Evolutionary conservation across 1,140 invertebrate species (phyloP).

Genomic region (Centruroides vittatus): DNA sequence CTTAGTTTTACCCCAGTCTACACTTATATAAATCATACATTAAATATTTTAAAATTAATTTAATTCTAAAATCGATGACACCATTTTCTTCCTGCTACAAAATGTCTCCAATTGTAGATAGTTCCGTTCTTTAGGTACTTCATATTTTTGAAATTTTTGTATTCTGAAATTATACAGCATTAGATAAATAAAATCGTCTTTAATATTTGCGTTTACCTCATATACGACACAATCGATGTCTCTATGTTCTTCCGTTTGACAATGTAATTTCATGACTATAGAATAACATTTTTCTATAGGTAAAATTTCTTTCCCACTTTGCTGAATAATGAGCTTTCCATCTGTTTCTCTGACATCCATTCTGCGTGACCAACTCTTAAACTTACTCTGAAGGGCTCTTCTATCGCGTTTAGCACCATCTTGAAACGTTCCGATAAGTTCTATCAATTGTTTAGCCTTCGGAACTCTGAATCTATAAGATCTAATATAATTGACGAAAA

Average conservation of each 20-base stretch:
- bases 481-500: slow-evolving; percentile 8
- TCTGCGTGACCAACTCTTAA: slow-evolving; percentile 11
- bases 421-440: slow-evolving; percentile 10
- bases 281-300: slow-evolving; percentile 4
- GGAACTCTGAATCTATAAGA: slow-evolving; percentile 3
- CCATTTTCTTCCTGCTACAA: no score
- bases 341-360: slow-evolving; percentile 1
- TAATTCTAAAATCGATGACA: no score
- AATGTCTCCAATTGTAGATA: no score
- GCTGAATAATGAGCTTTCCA: neutral
- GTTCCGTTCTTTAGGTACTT: no score
- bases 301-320: slow-evolving; percentile 5
- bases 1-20: no score
- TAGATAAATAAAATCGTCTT: no score
- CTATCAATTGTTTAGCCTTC: neutral
- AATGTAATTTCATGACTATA: slow-evolving; percentile 7
- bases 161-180: no score
- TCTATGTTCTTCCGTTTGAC: neutral
- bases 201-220: slow-evolving; percentile 1
- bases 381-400: slow-evolving; percentile 11
- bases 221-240: neutral
- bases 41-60: no score
- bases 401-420: slow-evolving; percentile 8
- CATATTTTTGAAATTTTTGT: no score
- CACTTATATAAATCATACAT: no score